Evolutionary conservation across 2,888 invertebrate species (phyloP).

Genomic region (Dynastes hyllus): DNA sequence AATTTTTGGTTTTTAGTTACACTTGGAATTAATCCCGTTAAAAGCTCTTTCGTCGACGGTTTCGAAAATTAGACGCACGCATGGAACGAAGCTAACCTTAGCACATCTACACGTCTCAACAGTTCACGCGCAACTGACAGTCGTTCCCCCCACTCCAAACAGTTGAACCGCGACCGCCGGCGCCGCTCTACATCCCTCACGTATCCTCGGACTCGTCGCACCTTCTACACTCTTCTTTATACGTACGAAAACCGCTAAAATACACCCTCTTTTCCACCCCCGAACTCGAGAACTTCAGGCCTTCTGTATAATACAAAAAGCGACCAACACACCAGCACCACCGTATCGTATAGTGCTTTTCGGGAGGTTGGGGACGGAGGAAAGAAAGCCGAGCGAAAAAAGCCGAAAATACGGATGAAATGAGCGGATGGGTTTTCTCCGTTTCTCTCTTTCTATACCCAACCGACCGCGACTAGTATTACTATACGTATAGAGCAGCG

Average conservation of each 20-base stretch:
- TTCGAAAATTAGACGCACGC: neutral
- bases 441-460: no score
- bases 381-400: no score
- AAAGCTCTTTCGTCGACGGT: no score
- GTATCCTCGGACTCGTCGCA: slow-evolving; percentile 12
- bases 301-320: slow-evolving; percentile 65
- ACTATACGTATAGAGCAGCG: neutral
- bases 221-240: slow-evolving; percentile 33
- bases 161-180: slow-evolving; percentile 45
- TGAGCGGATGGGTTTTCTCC: no score
- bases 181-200: slow-evolving; percentile 34
- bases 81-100: neutral
- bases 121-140: slow-evolving; percentile 66
- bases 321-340: no score
- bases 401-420: neutral
- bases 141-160: slow-evolving; percentile 55
- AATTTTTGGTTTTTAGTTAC: no score
- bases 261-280: slow-evolving; percentile 62
- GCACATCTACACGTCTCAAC: slow-evolving; percentile 61
- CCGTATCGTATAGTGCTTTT: no score
- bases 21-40: no score
- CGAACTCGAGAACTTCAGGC: slow-evolving; percentile 68
- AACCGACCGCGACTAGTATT: neutral
- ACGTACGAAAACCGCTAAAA: slow-evolving; percentile 68
- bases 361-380: no score